Conservation (phyloP, 2,113 vertebrate genomes). For the Apteryx owenii region DNA sequence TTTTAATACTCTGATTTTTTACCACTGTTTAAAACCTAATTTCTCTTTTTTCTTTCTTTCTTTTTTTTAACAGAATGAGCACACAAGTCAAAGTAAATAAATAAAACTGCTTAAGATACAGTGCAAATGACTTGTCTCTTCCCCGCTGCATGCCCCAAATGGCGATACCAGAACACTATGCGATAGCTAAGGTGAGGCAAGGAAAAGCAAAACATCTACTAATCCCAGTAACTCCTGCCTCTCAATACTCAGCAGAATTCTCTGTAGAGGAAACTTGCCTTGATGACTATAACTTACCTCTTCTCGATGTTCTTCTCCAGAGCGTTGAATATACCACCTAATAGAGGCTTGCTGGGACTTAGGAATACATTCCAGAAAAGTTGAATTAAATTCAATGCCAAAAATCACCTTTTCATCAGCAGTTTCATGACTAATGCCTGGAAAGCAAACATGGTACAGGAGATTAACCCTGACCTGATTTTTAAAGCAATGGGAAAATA, state of each 20-base stretch:
- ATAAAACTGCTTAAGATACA: background rate
- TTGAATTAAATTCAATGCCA: constrained; percentile 96
- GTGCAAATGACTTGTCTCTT: constrained; percentile 10
- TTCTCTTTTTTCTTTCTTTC: background rate
- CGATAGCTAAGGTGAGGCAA: constrained; percentile 40
- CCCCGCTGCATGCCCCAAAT: background rate
- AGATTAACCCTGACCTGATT: constrained; percentile 81
- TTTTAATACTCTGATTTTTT: background rate
- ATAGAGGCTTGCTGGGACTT: constrained; percentile 96
- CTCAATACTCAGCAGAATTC: constrained; percentile 27
- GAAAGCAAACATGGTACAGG: constrained; percentile 79
- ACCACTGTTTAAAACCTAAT: background rate
- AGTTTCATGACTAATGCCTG: constrained; percentile 83
- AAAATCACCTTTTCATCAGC: constrained; percentile 94
- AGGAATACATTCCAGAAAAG: constrained; percentile 96
- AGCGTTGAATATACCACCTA: constrained; percentile 89
- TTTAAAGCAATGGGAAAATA: constrained; percentile 80
- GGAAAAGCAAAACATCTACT: constrained; percentile 20
- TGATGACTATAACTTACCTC: constrained; percentile 84
- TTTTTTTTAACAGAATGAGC: background rate
- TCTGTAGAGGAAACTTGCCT: constrained; percentile 1
- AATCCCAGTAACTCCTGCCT: constrained; percentile 30
- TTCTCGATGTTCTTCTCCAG: constrained; percentile 87
- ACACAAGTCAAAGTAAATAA: background rate
- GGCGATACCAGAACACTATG: constrained; percentile 26